Evolutionary conservation across 1,140 invertebrate species (phyloP).

Genomic region (honey bee (Apis mellifera)): DNA sequence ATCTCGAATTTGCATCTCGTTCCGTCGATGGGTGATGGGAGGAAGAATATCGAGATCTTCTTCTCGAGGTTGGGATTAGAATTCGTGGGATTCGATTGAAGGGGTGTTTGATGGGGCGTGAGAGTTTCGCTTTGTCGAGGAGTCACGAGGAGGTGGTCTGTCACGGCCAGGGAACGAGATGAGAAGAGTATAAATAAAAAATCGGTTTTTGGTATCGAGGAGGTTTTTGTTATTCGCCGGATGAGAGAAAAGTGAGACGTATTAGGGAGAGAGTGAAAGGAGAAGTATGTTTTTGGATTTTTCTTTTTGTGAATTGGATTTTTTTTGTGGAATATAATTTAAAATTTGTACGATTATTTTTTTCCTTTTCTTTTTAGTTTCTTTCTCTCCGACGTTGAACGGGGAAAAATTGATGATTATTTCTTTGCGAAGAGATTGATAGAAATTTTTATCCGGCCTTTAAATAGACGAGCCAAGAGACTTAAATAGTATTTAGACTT

Average conservation of each 20-base stretch:
- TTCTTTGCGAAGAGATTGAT: background rate
- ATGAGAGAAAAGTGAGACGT: too few species aligned
- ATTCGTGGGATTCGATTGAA: background rate
- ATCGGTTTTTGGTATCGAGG: too few species aligned
- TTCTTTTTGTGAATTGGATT: too few species aligned
- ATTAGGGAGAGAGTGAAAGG: too few species aligned
- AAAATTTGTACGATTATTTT: too few species aligned
- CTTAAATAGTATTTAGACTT: constrained; percentile 7
- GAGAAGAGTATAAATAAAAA: too few species aligned
- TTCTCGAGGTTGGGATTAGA: background rate
- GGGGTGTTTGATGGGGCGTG: too few species aligned
- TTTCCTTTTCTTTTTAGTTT: too few species aligned
- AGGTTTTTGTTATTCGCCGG: too few species aligned
- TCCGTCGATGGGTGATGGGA: constrained; percentile 7
- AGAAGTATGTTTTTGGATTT: too few species aligned
- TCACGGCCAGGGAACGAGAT: background rate
- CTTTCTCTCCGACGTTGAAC: background rate
- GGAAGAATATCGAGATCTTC: constrained; percentile 7
- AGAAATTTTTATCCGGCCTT: constrained; percentile 1
- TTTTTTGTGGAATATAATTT: too few species aligned
- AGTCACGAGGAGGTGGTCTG: background rate
- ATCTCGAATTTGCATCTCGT: constrained; percentile 47
- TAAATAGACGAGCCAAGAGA: background rate
- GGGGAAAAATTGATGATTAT: background rate
- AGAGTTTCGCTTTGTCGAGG: too few species aligned